These are phyloP conservation scores for Argyrosomus japonicus DNA, from an alignment of 2,113 vertebrate species.

Conservation along the genomic window DNA sequence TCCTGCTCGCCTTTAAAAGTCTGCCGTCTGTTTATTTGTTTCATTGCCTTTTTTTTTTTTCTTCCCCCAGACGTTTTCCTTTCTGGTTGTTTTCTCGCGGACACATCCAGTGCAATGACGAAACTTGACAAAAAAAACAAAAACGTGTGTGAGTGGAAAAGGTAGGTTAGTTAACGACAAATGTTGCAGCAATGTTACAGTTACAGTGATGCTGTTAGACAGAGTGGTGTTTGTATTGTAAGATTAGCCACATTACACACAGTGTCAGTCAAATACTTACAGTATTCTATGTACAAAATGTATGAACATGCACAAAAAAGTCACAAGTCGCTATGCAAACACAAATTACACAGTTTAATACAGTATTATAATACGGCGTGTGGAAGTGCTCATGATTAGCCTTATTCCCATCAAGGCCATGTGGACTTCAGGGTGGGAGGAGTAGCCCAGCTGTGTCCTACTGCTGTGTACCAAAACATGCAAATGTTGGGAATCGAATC, in stretches of 20 bases:
- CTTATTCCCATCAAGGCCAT: slow-evolving; percentile 6
- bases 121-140: slow-evolving; percentile 38
- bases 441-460: slow-evolving; percentile 42
- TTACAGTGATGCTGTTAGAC: slow-evolving; percentile 70
- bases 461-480: slow-evolving; percentile 42
- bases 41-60: slow-evolving; percentile 4
- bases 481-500: slow-evolving; percentile 9
- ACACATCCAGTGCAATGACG: slow-evolving; percentile 75
- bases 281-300: slow-evolving; percentile 65
- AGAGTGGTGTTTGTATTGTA: slow-evolving; percentile 54
- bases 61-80: slow-evolving; percentile 39
- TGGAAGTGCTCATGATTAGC: slow-evolving; percentile 48
- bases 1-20: slow-evolving; percentile 47
- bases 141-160: slow-evolving; percentile 48
- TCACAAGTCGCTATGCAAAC: too few relatives aligned
- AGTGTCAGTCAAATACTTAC: slow-evolving; percentile 65
- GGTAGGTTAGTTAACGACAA: slow-evolving; percentile 60
- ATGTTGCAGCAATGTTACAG: slow-evolving; percentile 45
- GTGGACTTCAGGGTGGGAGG: slow-evolving; percentile 29
- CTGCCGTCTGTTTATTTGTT: slow-evolving; percentile 58
- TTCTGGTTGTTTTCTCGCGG: slow-evolving; percentile 43
- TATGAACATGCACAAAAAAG: slow-evolving; percentile 32
- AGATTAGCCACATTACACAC: slow-evolving; percentile 57
- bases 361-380: slow-evolving; percentile 46
- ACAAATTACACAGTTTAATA: slow-evolving; percentile 30